These are phyloP conservation scores for Paelopatides confundens DNA, from an alignment of 53 echinoderm and acorn worm species.

Conservation along the genomic window DNA sequence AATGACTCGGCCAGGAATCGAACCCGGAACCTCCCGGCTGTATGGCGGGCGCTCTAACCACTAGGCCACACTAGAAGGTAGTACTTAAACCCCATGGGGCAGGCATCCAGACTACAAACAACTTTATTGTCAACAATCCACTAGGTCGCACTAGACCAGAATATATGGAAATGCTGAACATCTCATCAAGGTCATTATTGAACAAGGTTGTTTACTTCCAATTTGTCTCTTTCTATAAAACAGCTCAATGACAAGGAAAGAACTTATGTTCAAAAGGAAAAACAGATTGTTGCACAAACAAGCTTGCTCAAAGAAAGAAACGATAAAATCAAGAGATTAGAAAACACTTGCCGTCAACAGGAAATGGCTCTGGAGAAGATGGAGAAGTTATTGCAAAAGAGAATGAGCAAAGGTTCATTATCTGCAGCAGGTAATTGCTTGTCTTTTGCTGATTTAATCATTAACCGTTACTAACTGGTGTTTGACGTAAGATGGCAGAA, in stretches of 20 bases:
- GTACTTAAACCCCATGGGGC: no score
- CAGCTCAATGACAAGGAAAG: constrained; percentile 96
- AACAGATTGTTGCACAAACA: constrained; percentile 58
- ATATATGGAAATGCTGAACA: no score
- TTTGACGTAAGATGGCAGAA: constrained; percentile 10
- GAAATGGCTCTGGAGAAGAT: constrained; percentile 94
- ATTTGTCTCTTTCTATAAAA: neutral
- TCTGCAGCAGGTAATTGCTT: neutral
- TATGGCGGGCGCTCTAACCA: no score
- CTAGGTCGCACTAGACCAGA: no score
- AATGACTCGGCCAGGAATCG: no score
- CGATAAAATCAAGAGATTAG: constrained; percentile 91
- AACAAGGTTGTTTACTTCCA: no score
- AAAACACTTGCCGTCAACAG: constrained; percentile 86
- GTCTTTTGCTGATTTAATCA: no score
- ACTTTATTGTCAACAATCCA: no score
- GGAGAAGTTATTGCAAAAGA: constrained; percentile 81
- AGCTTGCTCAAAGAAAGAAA: constrained; percentile 75
- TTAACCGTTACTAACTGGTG: neutral
- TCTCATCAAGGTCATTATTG: no score
- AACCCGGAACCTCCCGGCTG: no score
- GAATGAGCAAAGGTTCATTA: constrained; percentile 41
- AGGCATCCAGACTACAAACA: no score
- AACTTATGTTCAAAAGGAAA: constrained; percentile 73
- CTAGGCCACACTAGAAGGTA: no score